phyloP scores from a whole-genome alignment of 1,140 invertebrate genomes.

The Megalopta genalis region DNA sequence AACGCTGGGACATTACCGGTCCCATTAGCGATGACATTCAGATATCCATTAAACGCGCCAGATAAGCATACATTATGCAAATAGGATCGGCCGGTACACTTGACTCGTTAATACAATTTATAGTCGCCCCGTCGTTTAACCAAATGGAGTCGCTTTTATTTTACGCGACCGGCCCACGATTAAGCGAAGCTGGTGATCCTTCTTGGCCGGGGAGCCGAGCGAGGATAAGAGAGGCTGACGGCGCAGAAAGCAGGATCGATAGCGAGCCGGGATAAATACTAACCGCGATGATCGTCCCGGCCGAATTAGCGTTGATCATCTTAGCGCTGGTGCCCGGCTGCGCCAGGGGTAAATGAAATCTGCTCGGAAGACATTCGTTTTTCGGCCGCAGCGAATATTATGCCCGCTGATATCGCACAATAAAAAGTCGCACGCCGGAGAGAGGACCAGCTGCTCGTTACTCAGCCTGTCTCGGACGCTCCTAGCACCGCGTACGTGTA shows the following conservation, averaged over 20 bases:
- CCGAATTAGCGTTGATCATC: slow-evolving; percentile 7
- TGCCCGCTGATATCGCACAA: neutral
- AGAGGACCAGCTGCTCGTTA: slow-evolving; percentile 32
- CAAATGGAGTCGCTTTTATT: slow-evolving; percentile 45
- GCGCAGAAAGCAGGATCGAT: slow-evolving; percentile 28
- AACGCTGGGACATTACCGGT: slow-evolving; percentile 53
- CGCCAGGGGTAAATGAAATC: slow-evolving; percentile 14
- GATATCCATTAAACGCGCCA: slow-evolving; percentile 53
- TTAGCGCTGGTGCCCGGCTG: too few species aligned
- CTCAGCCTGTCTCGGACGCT: slow-evolving; percentile 7
- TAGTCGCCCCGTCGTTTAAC: slow-evolving; percentile 48
- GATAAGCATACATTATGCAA: slow-evolving; percentile 62
- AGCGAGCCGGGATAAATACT: slow-evolving; percentile 6
- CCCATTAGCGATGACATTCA: slow-evolving; percentile 62
- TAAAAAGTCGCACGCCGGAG: slow-evolving; percentile 1
- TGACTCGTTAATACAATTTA: slow-evolving; percentile 60
- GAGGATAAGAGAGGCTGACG: slow-evolving; percentile 38
- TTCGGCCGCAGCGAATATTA: neutral
- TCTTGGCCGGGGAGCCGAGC: slow-evolving; percentile 7
- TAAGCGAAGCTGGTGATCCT: slow-evolving; percentile 26
- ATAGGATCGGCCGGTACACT: slow-evolving; percentile 39
- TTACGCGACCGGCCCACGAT: slow-evolving; percentile 21
- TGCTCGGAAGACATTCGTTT: neutral
- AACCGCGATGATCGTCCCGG: neutral
- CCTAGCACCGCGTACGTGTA: neutral